These are phyloP conservation scores for Caenorhabditis briggsae DNA, from an alignment of 1,140 invertebrate genomes.

Conservation along the genomic window DNA sequence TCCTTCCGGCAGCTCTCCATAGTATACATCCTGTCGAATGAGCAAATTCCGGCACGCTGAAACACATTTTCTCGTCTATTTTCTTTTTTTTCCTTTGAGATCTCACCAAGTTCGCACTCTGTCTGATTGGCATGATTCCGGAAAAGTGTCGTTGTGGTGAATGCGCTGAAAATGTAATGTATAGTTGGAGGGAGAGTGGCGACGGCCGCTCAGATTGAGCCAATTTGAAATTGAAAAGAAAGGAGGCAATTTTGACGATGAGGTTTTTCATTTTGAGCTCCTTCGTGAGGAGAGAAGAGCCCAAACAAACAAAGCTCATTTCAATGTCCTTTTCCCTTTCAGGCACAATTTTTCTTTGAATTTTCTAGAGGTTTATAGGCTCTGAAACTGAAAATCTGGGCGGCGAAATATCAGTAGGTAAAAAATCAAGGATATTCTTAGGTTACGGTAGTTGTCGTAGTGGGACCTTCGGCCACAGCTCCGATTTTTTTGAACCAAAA, in stretches of 20 bases:
- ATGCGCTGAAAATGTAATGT: not conserved
- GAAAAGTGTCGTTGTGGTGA: constrained; percentile 26
- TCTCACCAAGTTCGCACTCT: not conserved
- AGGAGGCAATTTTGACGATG: constrained; percentile 10
- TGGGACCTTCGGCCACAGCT: too few relatives aligned
- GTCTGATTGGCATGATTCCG: not conserved
- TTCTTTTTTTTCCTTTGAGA: too few relatives aligned
- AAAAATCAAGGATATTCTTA: too few relatives aligned
- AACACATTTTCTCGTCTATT: not conserved
- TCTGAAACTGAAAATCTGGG: too few relatives aligned
- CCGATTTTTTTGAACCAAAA: too few relatives aligned
- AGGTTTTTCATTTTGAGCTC: constrained; percentile 38
- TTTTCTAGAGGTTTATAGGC: too few relatives aligned
- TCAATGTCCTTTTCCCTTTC: not conserved
- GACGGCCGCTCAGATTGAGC: not conserved
- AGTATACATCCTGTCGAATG: constrained; percentile 29
- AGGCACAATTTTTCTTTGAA: too few relatives aligned
- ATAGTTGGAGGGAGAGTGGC: too few relatives aligned
- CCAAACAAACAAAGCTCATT: constrained; percentile 44
- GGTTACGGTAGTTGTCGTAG: too few relatives aligned
- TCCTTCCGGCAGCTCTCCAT: constrained; percentile 24
- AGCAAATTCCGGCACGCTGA: not conserved
- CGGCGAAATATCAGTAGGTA: too few relatives aligned
- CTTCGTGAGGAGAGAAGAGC: not conserved
- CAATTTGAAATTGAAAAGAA: not conserved